A percentile compares a stretch with the other conserved stretches of the same genome.
Evolutionary conservation across 1,140 invertebrate genomes (phyloP).

Genomic region (Drosophila persimilis): DNA sequence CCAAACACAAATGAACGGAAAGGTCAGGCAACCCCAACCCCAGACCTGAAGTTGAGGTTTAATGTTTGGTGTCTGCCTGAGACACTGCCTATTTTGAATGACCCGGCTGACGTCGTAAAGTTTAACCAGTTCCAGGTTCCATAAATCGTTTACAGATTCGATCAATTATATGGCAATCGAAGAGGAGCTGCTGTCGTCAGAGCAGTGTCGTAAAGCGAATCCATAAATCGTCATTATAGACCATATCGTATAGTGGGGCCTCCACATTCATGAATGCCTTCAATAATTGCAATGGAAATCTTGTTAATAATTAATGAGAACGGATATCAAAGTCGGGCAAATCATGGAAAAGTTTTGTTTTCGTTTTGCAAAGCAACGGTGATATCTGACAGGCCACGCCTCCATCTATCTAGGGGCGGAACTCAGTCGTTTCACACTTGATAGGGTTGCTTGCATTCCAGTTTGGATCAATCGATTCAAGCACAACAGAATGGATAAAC

Average conservation of each 20-base stretch:
- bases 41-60: slow-evolving; percentile 26
- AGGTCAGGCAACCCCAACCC: slow-evolving; percentile 27
- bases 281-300: slow-evolving; percentile 28
- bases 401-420: not conserved
- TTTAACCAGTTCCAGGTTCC: slow-evolving; percentile 11
- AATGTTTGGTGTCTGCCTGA: slow-evolving; percentile 22
- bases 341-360: slow-evolving; percentile 17
- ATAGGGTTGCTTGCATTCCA: too few relatives aligned
- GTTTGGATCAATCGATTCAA: too few relatives aligned
- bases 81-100: slow-evolving; percentile 14
- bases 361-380: slow-evolving; percentile 4
- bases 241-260: not conserved
- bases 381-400: slow-evolving; percentile 21
- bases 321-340: slow-evolving; percentile 7
- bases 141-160: slow-evolving; percentile 32
- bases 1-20: slow-evolving; percentile 3
- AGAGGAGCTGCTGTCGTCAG: slow-evolving; percentile 1
- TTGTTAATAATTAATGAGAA: slow-evolving; percentile 24
- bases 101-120: slow-evolving; percentile 22
- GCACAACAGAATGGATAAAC: too few relatives aligned
- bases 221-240: slow-evolving; percentile 1
- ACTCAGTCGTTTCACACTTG: not conserved
- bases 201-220: not conserved
- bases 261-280: slow-evolving; percentile 19
- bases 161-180: slow-evolving; percentile 16